Base-by-base conservation (phyloP, 2,888 invertebrate species). In the Heliconius charithonia region DNA sequence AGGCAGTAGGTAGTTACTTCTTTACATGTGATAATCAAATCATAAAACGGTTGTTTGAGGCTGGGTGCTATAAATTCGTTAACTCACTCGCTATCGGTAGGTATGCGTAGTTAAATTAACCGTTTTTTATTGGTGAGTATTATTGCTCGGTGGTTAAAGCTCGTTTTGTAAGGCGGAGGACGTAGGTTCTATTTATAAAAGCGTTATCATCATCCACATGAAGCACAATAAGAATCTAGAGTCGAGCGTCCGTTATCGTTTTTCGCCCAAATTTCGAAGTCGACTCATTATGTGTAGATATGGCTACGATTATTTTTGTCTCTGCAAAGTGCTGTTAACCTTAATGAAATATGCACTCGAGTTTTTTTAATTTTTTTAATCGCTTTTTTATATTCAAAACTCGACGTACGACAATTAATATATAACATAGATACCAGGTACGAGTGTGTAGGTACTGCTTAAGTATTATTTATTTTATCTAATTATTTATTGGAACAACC, bases 11-110 rank as follows among this genome's bases (percentile, higher is more conserved):
- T 25, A 62, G 62, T 62, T 29, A 65, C 12, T 67, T 25, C 69
- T 69, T 45, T 16, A 45, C 41, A 69, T 69, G 69, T 45, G 69
- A 69, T 69, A 69, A 73, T 71, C 51, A 56, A 56, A 77, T 67
- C 66, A 29, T 77, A 77, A 72, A 67, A 45, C 51, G 25, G 32
- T 41, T 66, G 72, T 27, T 41, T 37, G 66, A 77, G 25, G 69
- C 67, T 66, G 37, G 66, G 27, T 22, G 32, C 32, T n/a, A 72
- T 51, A 32, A 56, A 72, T 63, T 25, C 13, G 72, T 73, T 71
- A 73, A 66, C 37, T 67, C 27, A 45, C 45, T 70, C 32, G 41
- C 45, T 71, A 41, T 51, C 51, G 56, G 13, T 29, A 19, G 4
- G 25, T 56, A 27, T 10, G 19, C 29, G 10, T 22, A 70, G 41